Conservation (phyloP, 2,888 invertebrate genomes). For the Yponomeuta sedellus region DNA sequence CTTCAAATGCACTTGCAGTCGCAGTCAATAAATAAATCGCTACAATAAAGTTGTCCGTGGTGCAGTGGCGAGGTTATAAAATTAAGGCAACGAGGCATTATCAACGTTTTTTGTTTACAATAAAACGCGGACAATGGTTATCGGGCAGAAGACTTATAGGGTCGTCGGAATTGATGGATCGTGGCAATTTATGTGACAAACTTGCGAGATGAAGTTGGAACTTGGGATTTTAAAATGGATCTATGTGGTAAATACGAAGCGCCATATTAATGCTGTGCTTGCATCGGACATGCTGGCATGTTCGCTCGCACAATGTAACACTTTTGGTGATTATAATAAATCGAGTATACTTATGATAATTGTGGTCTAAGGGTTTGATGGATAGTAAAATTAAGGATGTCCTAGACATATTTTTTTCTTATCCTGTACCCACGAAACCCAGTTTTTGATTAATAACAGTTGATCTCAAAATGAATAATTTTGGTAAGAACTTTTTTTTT, state of each 20-base stretch:
- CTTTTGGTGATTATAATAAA: too few relatives aligned
- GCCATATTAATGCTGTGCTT: too few relatives aligned
- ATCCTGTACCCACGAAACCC: too few relatives aligned
- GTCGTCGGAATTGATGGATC: conserved; percentile 12
- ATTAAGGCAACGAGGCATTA: not conserved
- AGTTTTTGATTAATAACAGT: too few relatives aligned
- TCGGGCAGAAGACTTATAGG: conserved; percentile 6
- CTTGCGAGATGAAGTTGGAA: conserved; percentile 2
- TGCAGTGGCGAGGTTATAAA: not conserved
- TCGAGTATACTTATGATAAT: too few relatives aligned
- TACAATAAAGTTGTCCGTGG: not conserved
- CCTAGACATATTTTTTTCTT: too few relatives aligned
- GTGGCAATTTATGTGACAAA: conserved; percentile 12
- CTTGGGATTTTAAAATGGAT: not conserved
- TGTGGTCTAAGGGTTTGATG: too few relatives aligned
- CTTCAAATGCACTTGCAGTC: not conserved
- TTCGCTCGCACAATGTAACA: too few relatives aligned
- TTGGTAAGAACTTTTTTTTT: too few relatives aligned
- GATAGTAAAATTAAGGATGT: too few relatives aligned
- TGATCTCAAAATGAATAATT: too few relatives aligned
- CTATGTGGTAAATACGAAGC: not conserved
- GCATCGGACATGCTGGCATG: too few relatives aligned
- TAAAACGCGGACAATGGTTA: conserved; percentile 10
- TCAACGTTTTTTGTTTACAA: not conserved
- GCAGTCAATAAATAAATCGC: not conserved